phyloP scores from a whole-genome alignment of 30 jellyfish, hydroid and myxozoan species.

The Hydractinia symbiolongicarpus region DNA sequence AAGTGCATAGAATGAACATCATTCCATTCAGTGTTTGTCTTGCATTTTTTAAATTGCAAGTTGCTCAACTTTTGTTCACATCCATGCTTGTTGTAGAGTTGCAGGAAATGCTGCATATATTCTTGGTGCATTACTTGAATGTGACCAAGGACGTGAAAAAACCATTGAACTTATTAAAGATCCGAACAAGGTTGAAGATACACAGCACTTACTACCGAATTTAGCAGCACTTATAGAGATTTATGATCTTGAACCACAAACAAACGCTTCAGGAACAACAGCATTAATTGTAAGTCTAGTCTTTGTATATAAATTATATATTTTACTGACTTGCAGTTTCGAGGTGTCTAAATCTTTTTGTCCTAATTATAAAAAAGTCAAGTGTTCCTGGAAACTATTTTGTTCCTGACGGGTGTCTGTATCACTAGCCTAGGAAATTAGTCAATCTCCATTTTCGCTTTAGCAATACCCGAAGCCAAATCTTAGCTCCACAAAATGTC shows the following conservation, averaged over 20 bases:
- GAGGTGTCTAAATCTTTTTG: neutral
- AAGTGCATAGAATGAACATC: neutral
- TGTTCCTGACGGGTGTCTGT: too few relatives aligned
- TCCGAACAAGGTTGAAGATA: constrained; percentile 45
- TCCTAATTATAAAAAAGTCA: neutral
- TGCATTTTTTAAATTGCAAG: too few relatives aligned
- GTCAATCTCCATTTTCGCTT: too few relatives aligned
- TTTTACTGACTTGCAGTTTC: too few relatives aligned
- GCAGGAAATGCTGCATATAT: constrained; percentile 89
- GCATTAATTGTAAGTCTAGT: constrained; percentile 59
- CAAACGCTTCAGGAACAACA: constrained; percentile 79
- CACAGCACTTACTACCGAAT: constrained; percentile 55
- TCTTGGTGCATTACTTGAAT: constrained; percentile 74
- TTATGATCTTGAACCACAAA: constrained; percentile 54
- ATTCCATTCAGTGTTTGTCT: neutral
- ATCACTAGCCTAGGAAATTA: too few relatives aligned
- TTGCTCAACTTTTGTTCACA: too few relatives aligned
- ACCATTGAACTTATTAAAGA: constrained; percentile 43
- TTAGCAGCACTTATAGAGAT: constrained; percentile 71
- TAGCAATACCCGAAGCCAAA: too few relatives aligned
- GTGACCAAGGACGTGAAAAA: constrained; percentile 68
- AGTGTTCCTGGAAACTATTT: neutral
- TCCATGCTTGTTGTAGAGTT: constrained; percentile 26
- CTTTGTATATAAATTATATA: neutral
- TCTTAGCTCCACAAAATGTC: too few relatives aligned